Conservation (phyloP, 2,113 vertebrate genomes). For the Limanda limanda region DNA sequence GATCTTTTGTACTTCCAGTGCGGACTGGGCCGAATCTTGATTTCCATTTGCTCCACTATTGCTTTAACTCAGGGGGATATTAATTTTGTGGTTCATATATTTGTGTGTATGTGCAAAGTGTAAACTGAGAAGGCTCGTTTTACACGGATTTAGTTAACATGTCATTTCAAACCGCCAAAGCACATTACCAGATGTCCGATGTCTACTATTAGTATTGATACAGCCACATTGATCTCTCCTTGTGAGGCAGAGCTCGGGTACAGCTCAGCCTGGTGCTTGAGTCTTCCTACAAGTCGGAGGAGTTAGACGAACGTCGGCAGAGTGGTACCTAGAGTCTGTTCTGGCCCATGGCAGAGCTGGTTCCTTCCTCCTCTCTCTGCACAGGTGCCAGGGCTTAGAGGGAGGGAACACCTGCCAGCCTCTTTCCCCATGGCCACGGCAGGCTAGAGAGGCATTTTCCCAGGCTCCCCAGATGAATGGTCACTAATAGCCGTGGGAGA, state of each 20-base stretch:
- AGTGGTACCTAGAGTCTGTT: constrained; percentile 59
- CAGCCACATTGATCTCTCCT: constrained; percentile 38
- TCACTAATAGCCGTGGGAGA: constrained; percentile 88
- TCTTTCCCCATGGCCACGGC: constrained; percentile 81
- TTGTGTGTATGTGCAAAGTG: constrained; percentile 44
- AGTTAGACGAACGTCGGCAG: constrained; percentile 34
- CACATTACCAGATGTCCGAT: constrained; percentile 70
- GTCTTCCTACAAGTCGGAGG: constrained; percentile 7
- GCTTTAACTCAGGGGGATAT: constrained; percentile 33
- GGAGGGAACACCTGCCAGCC: constrained; percentile 87
- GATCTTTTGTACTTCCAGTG: constrained; percentile 5
- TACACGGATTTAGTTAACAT: constrained; percentile 67
- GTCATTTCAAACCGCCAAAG: constrained; percentile 71
- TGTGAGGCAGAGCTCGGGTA: constrained; percentile 20
- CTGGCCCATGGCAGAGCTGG: constrained; percentile 64
- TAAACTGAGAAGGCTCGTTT: constrained; percentile 70
- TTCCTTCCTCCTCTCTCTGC: constrained; percentile 71
- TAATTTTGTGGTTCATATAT: constrained; percentile 47
- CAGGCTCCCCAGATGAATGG: constrained; percentile 88
- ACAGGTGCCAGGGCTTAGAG: constrained; percentile 81
- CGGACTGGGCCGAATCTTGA: constrained; percentile 3
- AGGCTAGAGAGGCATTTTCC: constrained; percentile 87
- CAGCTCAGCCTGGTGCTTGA: constrained; percentile 6
- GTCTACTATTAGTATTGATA: constrained; percentile 47
- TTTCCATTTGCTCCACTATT: constrained; percentile 13